Evolutionary conservation across 2,888 invertebrate species (phyloP), one percentile per base, ranked within the genome.

Genomic region (Junonia oenone): DNA sequence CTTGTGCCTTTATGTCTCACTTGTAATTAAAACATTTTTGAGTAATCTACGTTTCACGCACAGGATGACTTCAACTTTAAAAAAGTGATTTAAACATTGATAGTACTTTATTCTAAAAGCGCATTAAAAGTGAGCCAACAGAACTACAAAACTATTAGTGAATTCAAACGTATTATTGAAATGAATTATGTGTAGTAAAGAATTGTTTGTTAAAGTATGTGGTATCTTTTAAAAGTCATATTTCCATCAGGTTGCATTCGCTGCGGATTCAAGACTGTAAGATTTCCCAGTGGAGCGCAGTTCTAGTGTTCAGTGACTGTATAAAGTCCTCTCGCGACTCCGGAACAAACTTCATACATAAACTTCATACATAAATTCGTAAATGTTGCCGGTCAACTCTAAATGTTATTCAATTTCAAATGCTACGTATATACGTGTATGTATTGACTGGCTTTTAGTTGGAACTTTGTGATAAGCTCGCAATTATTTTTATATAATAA

Each of bases 261-360:
- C 45, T 49, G 55, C 49, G 46, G 35, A 45, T 46, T 48, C 55
- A 51, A 62, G 57, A 37, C 45, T 50, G 49, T 40, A 49, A 62
- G 60, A 62, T 60, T 62, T 62, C 62, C 62, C 62, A 51, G n/a
- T 29, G 51, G 61, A 38, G 31, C 31, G 11, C n/a, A 19, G 38
- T 52, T 56, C 52, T 47, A 52, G 43, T 46, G 51, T 47, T 53
- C 55, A 61, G 53, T 53, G 58, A 48, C 48, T 43, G 37, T 47
- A 35, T 57, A 55, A 58, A 58, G 52, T 58, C 46, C 43, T 55
- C 49, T 49, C 13, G 54, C 38, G 51, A 51, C 22, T 58, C 46
- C 46, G 52, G 33, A 46, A 52, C 46, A 47, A 58, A 53, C 54
- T 58, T 55, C 58, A 58, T 58, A 61, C 38, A 40, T 40, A 40